Percentiles rank a stretch among this genome's conserved stretches.
phyloP scores from a whole-genome alignment of 1,140 invertebrate species.

The Ylistrum balloti region DNA sequence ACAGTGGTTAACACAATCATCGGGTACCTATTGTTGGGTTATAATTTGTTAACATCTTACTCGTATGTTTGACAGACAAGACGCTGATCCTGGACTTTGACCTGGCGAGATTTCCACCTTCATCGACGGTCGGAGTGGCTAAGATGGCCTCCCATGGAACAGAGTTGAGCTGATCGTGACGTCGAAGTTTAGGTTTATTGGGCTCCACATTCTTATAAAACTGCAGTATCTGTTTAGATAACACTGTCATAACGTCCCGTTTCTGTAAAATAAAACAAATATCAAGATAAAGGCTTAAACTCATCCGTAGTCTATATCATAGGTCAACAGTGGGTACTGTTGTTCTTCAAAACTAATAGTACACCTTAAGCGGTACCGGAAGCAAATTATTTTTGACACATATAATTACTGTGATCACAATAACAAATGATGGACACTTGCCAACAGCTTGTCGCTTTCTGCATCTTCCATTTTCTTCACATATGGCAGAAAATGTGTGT shows the following conservation, averaged over 20 bases:
- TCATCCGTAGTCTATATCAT: not conserved
- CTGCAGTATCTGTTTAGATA: constrained; percentile 67
- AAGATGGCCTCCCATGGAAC: not conserved
- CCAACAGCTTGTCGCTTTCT: constrained; percentile 52
- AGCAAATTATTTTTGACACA: too few relatives aligned
- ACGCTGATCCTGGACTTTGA: constrained; percentile 20
- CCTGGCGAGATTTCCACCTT: not conserved
- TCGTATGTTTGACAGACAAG: constrained; percentile 46
- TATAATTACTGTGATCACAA: too few relatives aligned
- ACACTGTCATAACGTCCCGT: constrained; percentile 66
- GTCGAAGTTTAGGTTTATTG: constrained; percentile 59
- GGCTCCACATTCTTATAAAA: constrained; percentile 65
- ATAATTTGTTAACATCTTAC: too few relatives aligned
- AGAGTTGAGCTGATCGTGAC: not conserved
- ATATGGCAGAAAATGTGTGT: constrained; percentile 69
- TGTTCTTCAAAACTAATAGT: too few relatives aligned
- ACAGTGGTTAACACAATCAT: too few relatives aligned
- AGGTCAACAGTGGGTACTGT: too few relatives aligned
- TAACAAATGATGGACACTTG: constrained; percentile 45
- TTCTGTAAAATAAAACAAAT: constrained; percentile 50
- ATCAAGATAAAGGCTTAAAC: not conserved
- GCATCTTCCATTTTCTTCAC: constrained; percentile 56
- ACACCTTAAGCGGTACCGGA: not conserved
- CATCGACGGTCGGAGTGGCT: not conserved
- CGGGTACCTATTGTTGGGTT: too few relatives aligned